These are phyloP conservation scores for Xyrichtys novacula DNA, from an alignment of 2,797 vertebrate genomes.

Conservation along the genomic window DNA sequence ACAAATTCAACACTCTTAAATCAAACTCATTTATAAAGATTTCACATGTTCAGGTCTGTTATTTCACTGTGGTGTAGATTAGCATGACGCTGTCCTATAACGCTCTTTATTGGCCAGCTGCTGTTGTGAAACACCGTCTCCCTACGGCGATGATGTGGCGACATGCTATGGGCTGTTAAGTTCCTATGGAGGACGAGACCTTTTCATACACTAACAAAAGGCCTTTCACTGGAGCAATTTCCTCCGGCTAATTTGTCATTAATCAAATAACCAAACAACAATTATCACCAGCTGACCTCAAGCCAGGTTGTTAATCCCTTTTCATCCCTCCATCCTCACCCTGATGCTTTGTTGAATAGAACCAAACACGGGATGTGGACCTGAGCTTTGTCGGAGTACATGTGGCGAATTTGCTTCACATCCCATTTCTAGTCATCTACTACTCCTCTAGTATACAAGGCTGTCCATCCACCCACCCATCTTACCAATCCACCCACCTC, in stretches of 20 bases:
- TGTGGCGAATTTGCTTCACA: too few relatives aligned
- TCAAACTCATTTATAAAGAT: too few relatives aligned
- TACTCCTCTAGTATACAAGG: background rate
- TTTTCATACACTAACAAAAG: slow-evolving; percentile 37
- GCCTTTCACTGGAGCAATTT: slow-evolving; percentile 19
- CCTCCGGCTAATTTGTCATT: slow-evolving; percentile 29
- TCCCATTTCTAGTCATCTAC: slow-evolving; percentile 25
- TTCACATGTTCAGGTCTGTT: too few relatives aligned
- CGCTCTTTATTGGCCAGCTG: too few relatives aligned
- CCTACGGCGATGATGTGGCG: background rate
- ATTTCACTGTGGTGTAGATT: too few relatives aligned
- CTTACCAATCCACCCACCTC: slow-evolving; percentile 1
- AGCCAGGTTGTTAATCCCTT: slow-evolving; percentile 13
- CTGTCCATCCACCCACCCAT: slow-evolving; percentile 17
- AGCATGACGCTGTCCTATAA: too few relatives aligned
- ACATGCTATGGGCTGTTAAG: slow-evolving; percentile 3
- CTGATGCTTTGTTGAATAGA: background rate
- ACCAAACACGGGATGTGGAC: background rate
- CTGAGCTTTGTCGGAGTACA: too few relatives aligned
- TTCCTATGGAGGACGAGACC: slow-evolving; percentile 15
- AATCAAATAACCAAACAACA: slow-evolving; percentile 51
- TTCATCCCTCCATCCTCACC: background rate
- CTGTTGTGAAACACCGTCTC: too few relatives aligned
- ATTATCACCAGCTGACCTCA: slow-evolving; percentile 29
- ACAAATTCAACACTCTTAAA: too few relatives aligned